These are phyloP conservation scores for Lordiphosa stackelbergi DNA, from an alignment of 1,140 invertebrate species.

Conservation along the genomic window DNA sequence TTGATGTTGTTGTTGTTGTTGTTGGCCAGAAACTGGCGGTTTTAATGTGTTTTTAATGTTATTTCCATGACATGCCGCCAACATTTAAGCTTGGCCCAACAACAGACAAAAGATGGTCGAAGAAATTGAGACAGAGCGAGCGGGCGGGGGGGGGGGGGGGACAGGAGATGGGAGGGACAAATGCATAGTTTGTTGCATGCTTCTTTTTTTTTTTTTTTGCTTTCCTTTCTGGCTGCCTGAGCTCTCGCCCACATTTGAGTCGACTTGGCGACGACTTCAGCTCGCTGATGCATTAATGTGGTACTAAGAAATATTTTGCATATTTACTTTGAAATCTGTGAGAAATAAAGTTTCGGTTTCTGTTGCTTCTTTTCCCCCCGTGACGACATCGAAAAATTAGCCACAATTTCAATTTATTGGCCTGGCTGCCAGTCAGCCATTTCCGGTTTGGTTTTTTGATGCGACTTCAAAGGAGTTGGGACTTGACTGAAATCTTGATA, in stretches of 20 bases:
- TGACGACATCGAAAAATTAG: not conserved
- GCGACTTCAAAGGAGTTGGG: slow-evolving; percentile 6
- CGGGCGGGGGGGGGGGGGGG: no score
- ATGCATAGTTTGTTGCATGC: slow-evolving; percentile 66
- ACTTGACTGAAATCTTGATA: no score
- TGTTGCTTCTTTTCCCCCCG: slow-evolving; percentile 9
- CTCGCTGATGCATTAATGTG: slow-evolving; percentile 61
- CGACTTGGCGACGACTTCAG: not conserved
- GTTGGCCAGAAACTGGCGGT: slow-evolving; percentile 69
- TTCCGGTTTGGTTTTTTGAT: slow-evolving; percentile 17
- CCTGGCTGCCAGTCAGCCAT: slow-evolving; percentile 12
- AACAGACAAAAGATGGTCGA: slow-evolving; percentile 18
- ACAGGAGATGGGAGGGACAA: slow-evolving; percentile 12
- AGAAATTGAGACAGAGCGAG: slow-evolving; percentile 5
- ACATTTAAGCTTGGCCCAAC: slow-evolving; percentile 64
- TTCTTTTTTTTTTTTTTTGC: slow-evolving; percentile 19
- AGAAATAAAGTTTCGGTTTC: slow-evolving; percentile 45
- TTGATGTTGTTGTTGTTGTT: slow-evolving; percentile 28
- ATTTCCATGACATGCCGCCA: slow-evolving; percentile 74
- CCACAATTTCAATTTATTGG: slow-evolving; percentile 32
- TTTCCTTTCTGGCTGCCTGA: slow-evolving; percentile 12
- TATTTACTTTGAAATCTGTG: slow-evolving; percentile 70
- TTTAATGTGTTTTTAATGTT: slow-evolving; percentile 76
- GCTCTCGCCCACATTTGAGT: slow-evolving; percentile 52
- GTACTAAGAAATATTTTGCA: slow-evolving; percentile 70